Evolutionary conservation across 1,140 invertebrate genomes (phyloP).

Genomic region (Formica selysi): DNA sequence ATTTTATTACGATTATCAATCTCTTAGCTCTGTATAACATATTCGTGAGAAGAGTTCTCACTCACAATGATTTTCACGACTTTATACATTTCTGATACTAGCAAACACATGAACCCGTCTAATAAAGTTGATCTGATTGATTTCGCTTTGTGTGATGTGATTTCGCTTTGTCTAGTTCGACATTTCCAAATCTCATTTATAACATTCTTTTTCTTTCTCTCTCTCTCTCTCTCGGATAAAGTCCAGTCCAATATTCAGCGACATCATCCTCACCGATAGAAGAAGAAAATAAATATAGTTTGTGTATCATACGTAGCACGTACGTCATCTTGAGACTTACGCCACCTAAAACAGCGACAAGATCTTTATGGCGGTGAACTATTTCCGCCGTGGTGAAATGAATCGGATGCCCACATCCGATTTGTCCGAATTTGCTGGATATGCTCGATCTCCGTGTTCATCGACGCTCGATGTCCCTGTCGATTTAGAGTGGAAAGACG

Average conservation of each 20-base stretch:
- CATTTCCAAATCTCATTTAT: slow-evolving; percentile 5
- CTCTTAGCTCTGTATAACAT: neutral
- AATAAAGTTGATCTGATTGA: slow-evolving; percentile 3
- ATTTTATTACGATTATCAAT: slow-evolving; percentile 10
- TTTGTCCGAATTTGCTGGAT: neutral
- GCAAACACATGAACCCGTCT: neutral
- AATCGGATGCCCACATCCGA: slow-evolving; percentile 46
- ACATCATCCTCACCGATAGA: slow-evolving; percentile 18
- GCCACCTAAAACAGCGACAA: slow-evolving; percentile 84
- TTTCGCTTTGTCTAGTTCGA: slow-evolving; percentile 15
- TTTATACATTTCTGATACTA: neutral
- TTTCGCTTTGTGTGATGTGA: neutral
- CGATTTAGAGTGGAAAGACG: slow-evolving; percentile 60
- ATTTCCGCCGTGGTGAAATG: slow-evolving; percentile 49
- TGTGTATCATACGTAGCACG: slow-evolving; percentile 76
- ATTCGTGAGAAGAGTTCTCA: neutral
- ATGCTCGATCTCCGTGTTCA: neutral
- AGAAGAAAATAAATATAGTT: slow-evolving; percentile 33
- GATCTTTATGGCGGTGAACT: slow-evolving; percentile 76
- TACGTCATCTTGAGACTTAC: slow-evolving; percentile 75
- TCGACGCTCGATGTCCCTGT: slow-evolving; percentile 46
- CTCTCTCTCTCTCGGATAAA: slow-evolving; percentile 26
- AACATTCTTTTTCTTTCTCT: neutral
- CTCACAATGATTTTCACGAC: neutral
- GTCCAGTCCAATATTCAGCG: slow-evolving; percentile 45